Percentiles rank a stretch among this genome's conserved stretches.
phyloP scores from a whole-genome alignment of 2,888 invertebrate genomes.

The Agrotis puta region DNA sequence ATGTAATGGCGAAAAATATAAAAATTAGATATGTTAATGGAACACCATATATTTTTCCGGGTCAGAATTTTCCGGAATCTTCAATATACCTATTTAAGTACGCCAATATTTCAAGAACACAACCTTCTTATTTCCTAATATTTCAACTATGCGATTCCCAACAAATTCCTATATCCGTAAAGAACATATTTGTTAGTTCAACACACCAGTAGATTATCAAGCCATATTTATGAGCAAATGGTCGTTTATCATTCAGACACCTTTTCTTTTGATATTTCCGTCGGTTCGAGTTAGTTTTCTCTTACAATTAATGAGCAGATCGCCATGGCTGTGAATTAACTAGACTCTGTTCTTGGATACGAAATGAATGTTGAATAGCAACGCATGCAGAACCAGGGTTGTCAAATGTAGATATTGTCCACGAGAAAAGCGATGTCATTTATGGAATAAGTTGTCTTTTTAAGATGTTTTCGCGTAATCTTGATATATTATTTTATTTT shows the following conservation, averaged over 20 bases:
- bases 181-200: slow-evolving; percentile 1
- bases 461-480: not conserved
- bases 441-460: not conserved
- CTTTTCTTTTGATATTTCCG: slow-evolving; percentile 45
- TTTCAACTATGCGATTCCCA: not conserved
- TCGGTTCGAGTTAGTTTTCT: slow-evolving; percentile 57
- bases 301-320: slow-evolving; percentile 50
- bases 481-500: not conserved
- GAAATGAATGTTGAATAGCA: slow-evolving; percentile 47
- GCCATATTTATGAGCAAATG: slow-evolving; percentile 29
- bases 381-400: slow-evolving; percentile 52
- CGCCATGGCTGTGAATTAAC: slow-evolving; percentile 32
- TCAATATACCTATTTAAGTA: not conserved
- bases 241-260: slow-evolving; percentile 50
- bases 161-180: not conserved
- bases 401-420: not conserved
- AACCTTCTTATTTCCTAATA: slow-evolving; percentile 9
- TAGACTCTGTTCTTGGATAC: slow-evolving; percentile 35
- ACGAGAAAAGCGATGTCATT: not conserved
- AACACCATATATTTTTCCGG: not conserved
- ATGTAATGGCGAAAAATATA: too few relatives aligned
- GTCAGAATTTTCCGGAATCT: not conserved
- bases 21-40: not conserved
- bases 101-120: slow-evolving; percentile 17
- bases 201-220: slow-evolving; percentile 29